Evolutionary conservation across 2,797 vertebrate species (phyloP).

Genomic region (Botia kubotai): DNA sequence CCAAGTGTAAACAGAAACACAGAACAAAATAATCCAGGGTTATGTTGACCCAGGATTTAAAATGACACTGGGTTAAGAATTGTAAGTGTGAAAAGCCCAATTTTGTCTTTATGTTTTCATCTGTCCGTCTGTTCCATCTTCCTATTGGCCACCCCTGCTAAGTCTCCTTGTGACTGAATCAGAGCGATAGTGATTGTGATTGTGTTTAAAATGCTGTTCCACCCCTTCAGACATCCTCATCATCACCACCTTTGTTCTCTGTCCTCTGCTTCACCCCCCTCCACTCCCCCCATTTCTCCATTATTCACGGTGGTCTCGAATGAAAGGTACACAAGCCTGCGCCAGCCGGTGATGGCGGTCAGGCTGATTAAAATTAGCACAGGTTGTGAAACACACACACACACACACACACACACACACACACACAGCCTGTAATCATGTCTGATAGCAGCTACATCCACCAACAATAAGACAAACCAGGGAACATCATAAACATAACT

Average conservation of each 20-base stretch:
- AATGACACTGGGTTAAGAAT: no score
- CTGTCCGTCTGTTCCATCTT: background rate
- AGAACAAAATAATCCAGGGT: no score
- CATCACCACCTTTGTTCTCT: conserved; percentile 38
- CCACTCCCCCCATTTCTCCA: background rate
- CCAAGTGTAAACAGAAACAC: no score
- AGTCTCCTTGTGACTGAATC: conserved; percentile 24
- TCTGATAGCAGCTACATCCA: conserved; percentile 64
- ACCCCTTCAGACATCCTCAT: conserved; percentile 26
- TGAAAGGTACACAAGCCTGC: conserved; percentile 87
- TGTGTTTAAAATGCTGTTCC: conserved; percentile 48
- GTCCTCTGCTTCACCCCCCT: conserved; percentile 41
- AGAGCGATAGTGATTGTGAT: conserved; percentile 44
- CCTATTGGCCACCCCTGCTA: conserved; percentile 10
- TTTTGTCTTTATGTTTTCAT: background rate
- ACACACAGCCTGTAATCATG: conserved; percentile 70
- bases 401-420: conserved; percentile 42
- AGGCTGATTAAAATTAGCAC: conserved; percentile 90
- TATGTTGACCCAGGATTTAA: no score
- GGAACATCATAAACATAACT: conserved; percentile 15
- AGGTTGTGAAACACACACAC: conserved; percentile 71
- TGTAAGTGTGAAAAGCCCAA: no score
- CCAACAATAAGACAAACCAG: conserved; percentile 49
- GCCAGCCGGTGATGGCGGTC: conserved; percentile 84
- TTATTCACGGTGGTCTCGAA: conserved; percentile 64